A percentile compares a stretch with the other conserved stretches of the same genome.
Conservation (phyloP, 1,140 invertebrate species). For the Druon quercuslanigerum region DNA sequence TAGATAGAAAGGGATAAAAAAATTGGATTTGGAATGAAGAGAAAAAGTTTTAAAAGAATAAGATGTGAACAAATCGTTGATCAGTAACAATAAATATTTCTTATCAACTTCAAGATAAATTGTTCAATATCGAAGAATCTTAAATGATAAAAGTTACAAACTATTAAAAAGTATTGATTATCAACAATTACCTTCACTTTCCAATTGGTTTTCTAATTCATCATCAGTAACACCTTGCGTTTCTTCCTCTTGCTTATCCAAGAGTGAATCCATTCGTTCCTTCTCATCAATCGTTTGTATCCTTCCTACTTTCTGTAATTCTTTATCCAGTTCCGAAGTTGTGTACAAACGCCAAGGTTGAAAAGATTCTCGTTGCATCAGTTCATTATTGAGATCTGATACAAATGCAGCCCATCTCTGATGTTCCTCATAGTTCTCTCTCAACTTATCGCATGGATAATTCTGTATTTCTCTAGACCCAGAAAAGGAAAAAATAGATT, state of each 20-base stretch:
- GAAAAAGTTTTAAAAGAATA: too few species aligned
- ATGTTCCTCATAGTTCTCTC: slow-evolving; percentile 24
- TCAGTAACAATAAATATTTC: too few species aligned
- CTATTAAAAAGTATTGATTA: neutral
- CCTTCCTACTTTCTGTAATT: slow-evolving; percentile 41
- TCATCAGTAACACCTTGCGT: slow-evolving; percentile 31
- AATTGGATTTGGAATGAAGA: too few species aligned
- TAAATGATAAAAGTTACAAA: too few species aligned
- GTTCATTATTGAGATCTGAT: slow-evolving; percentile 38
- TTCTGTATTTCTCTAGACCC: slow-evolving; percentile 68
- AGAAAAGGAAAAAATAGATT: slow-evolving; percentile 70
- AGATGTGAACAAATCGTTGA: too few species aligned
- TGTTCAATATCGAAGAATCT: too few species aligned
- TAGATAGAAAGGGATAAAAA: too few species aligned
- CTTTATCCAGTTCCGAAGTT: slow-evolving; percentile 29
- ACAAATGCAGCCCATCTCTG: slow-evolving; percentile 47
- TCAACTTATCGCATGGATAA: slow-evolving; percentile 56
- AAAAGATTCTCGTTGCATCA: slow-evolving; percentile 41
- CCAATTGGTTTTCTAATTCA: slow-evolving; percentile 40
- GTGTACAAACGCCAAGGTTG: slow-evolving; percentile 51
- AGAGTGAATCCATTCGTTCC: slow-evolving; percentile 41
- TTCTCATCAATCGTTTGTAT: slow-evolving; percentile 44
- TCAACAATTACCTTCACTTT: slow-evolving; percentile 45
- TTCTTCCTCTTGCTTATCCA: slow-evolving; percentile 48
- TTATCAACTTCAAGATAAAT: too few species aligned